Base-by-base conservation (phyloP, 1,140 invertebrate species). In the Drosophila virilis region DNA sequence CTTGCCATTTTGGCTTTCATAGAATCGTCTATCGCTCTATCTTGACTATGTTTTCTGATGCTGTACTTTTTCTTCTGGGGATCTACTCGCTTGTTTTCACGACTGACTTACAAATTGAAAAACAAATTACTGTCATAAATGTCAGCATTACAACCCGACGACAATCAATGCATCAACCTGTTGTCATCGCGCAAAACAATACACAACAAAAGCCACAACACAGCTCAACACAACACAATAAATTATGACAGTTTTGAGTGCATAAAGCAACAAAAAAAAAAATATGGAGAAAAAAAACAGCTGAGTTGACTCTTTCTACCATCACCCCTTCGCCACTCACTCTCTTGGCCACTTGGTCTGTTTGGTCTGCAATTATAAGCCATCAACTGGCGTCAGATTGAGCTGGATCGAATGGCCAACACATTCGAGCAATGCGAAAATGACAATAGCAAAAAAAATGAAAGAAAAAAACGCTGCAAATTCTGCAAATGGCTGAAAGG, bases 111-210 rank as follows among this genome's bases (percentile, higher is more conserved):
- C 82, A 86, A 86, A 86, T 88, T 88, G 84, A 77, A 80, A 88
- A 89, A 89, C 84, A 88, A 88, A 88, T 88, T 89, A 88, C 84
- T 89, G 84, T 89, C 84, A 88, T 88, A 88, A 84, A 80, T 73
- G 84, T 89, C 84, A 89, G 70, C 84, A 88, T 88, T 89, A 88
- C 84, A 83, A 89, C 83, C 80, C 67, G 78, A 89, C 80, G 73
- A 83, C 83, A 89, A 88, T 89, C 84, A 80, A 89, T 88, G 80
- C 84, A 88, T 89, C 84, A 85, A 86, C 73, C 77, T 77, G 68
- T 77, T 85, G 81, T 84, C 80, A 84, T 54, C 35, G 50, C 54
- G 62, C 61, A 62, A 83, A 65, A 77, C 54, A 77, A 69, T 38
- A 55, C 32, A 57, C 59, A 72, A 71, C 38, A 48, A 32, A 70